Evolutionary conservation across 2,113 vertebrate species (phyloP), one percentile per base, ranked within the genome.

Genomic region (Cebidichthys violaceus): DNA sequence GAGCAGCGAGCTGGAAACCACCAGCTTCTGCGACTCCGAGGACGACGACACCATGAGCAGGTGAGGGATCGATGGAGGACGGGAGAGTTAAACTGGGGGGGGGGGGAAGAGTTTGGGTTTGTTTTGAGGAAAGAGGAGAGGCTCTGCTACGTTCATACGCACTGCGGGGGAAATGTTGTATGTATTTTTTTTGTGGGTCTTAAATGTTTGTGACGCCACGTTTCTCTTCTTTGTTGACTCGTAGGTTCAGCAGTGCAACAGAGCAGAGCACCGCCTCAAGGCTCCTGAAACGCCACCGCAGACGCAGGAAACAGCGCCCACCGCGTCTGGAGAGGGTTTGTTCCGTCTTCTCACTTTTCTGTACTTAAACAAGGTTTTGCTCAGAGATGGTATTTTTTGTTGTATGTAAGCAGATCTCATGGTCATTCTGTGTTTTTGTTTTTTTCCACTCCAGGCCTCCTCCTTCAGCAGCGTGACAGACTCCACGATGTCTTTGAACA

Each of bases 381-480:
- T 47, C 13, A n/a, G 35, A 41, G 15, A 6, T 15, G 3, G 37
- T 54, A 6, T 75, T 22, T 33, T 14, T 3, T 55, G 50, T 3
- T 55, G 50, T 65, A 70, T 45, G 18, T 15, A 10, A 27, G 54
- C 14, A 22, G 7, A 39, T 77, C n/a, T 68, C 5, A 69, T 61
- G 4, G 0, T 39, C 0, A 24, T 60, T 11, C 65, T 70, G 0
- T 37, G 27, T 4, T 41, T 54, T n/a, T n/a, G n/a, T n/a, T n/a
- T n/a, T n/a, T 33, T 69, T 47, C 13, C 9, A 4, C 55, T 81
- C 0, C 77, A 97, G 96, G 95, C 96, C 0, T 97, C 96, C 0
- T 98, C 97, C 71, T 97, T 98, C 91, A 98, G 97, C 92, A 98
- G 97, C 0, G 96, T 98, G 82, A 98, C 97, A 0, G 97, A 98